Conservation (phyloP, 2,113 vertebrate species). For the Sebastes schlegelii region DNA sequence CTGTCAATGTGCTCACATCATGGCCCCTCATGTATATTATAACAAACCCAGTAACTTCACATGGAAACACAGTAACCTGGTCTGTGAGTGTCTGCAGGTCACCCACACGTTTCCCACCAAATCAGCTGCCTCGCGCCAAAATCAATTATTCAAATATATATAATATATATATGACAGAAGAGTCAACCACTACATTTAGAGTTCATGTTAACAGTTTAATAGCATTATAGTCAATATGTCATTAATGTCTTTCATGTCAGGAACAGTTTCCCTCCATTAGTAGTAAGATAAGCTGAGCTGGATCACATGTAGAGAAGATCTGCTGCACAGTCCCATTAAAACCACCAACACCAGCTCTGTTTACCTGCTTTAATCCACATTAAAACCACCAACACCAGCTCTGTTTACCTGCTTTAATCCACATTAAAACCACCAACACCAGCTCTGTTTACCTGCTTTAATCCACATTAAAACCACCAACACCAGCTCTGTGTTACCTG, state of each 20-base stretch:
- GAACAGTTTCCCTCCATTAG: neutral
- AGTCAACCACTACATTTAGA: too few relatives aligned
- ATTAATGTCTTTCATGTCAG: neutral
- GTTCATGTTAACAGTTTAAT: rapidly evolving
- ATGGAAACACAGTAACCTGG: too few relatives aligned
- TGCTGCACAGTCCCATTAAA: neutral
- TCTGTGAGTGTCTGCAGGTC: too few relatives aligned
- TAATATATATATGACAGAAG: neutral
- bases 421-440: neutral
- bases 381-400: neutral
- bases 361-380: slow-evolving; percentile 10
- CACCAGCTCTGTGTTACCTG: neutral
- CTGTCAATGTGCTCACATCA: too few relatives aligned
- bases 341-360: neutral
- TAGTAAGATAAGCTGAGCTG: neutral
- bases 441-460: neutral
- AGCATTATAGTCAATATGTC: rapidly evolving
- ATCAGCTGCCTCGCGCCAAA: slow-evolving; percentile 65
- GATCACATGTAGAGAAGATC: neutral
- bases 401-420: neutral
- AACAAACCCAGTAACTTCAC: too few relatives aligned
- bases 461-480: neutral
- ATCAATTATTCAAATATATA: neutral
- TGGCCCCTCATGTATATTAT: too few relatives aligned
- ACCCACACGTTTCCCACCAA: slow-evolving; percentile 45